phyloP scores from a whole-genome alignment of 2,888 invertebrate genomes.

The Sphaerophoria rueppellii region DNA sequence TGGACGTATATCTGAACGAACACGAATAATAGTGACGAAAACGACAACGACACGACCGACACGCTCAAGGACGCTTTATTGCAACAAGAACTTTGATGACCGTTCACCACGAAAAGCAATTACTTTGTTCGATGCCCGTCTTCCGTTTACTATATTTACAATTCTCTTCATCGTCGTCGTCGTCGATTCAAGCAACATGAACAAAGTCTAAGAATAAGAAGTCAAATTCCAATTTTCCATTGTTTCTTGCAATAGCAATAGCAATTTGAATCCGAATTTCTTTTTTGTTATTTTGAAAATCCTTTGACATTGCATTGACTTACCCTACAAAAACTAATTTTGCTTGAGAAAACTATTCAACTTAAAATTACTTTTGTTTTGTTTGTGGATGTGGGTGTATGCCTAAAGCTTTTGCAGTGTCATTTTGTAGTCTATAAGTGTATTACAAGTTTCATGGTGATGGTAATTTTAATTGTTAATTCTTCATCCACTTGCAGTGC shows the following conservation, averaged over 20 bases:
- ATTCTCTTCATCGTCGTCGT: background rate
- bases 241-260: slow-evolving; percentile 13
- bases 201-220: slow-evolving; percentile 3
- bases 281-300: slow-evolving; percentile 42
- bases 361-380: slow-evolving; percentile 68
- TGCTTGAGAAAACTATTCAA: slow-evolving; percentile 56
- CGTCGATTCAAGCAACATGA: background rate
- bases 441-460: background rate
- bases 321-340: slow-evolving; percentile 54
- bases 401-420: slow-evolving; percentile 39
- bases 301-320: slow-evolving; percentile 63
- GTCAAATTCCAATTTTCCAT: slow-evolving; percentile 73
- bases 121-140: slow-evolving; percentile 81
- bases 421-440: too few relatives aligned
- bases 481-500: slow-evolving; percentile 31
- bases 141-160: slow-evolving; percentile 19
- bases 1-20: background rate
- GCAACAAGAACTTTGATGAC: slow-evolving; percentile 86
- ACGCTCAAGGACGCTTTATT: slow-evolving; percentile 79
- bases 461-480: slow-evolving; percentile 31
- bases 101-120: slow-evolving; percentile 85
- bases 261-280: too few relatives aligned
- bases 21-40: background rate
- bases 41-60: background rate
- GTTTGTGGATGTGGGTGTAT: slow-evolving; percentile 11